Base-by-base conservation (phyloP, 2,797 vertebrate genomes). In the Pogonophryne albipinna region DNA sequence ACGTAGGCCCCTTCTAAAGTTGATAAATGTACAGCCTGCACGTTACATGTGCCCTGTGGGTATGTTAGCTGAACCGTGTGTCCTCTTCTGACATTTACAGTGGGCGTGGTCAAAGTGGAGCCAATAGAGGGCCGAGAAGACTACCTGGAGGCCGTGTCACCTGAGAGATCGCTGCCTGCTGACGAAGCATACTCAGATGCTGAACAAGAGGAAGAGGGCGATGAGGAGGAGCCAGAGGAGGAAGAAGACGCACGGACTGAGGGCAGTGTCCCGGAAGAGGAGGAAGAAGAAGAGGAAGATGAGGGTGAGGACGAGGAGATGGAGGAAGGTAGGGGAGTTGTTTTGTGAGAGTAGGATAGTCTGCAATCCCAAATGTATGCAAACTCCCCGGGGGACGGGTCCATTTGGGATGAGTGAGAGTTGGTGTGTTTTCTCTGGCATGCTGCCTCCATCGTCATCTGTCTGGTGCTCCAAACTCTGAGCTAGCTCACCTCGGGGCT, bases 61-160 rank as follows among this genome's bases (percentile, higher is more conserved):
- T 23, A 23, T 58, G 14, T 64, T 44, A 10, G 16, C 31, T 72
- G 45, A 71, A 83, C 6, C 14, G 0, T 70, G 53, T 66, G 16
- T 4, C 38, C 5, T 68, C 6, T 31, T 70, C 16, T 63, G 23
- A 64, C 57, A 42, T 87, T 79, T 83, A 52, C 80, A 96, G 96
- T 95, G 85, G 96, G 95, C 44, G 91, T 92, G 55, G 95, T 96
- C 70, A 99, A 99, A 88, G 96, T 96, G 46, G 98, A 98, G 76
- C 94, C 96, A 4, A 90, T 93, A 44, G 96, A 97, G 74, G 96
- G 95, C 6, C 94, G 97, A 23, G 96, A 97, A 34, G 97, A 98
- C 87, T 99, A 97, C 89, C 95, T 99, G 90, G 98, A 99, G 83
- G 96, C 98, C 0, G 98, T 99, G 84, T 99, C 98, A 66, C 98